Evolutionary conservation across 2,797 vertebrate genomes (phyloP).

Genomic region (Acipenser transmontanus): DNA sequence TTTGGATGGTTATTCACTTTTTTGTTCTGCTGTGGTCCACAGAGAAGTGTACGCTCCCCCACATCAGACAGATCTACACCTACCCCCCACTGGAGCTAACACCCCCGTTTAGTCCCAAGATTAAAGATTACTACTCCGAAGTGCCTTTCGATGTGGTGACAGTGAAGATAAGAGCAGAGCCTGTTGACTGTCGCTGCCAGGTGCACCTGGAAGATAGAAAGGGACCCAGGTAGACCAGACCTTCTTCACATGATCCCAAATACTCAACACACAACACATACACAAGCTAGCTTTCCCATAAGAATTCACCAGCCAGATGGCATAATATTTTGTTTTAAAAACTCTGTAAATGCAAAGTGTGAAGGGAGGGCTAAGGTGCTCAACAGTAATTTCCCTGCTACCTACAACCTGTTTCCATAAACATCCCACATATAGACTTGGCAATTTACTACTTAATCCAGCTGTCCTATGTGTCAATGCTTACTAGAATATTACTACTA

Average conservation of each 20-base stretch:
- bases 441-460: no score
- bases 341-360: no score
- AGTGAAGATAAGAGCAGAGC: constrained; percentile 71
- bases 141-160: constrained; percentile 81
- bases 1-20: not conserved
- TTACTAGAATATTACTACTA: no score
- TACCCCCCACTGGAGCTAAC: constrained; percentile 71
- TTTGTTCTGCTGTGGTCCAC: constrained; percentile 3
- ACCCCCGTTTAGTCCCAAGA: constrained; percentile 73
- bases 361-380: no score
- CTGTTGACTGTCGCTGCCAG: constrained; percentile 58
- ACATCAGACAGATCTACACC: constrained; percentile 77
- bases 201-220: constrained; percentile 71
- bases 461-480: no score
- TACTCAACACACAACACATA: no score
- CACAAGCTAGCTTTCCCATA: no score
- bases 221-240: constrained; percentile 70
- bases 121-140: constrained; percentile 80
- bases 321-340: no score
- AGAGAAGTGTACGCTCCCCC: constrained; percentile 69
- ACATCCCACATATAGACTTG: no score
- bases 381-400: no score
- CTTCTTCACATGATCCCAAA: not conserved
- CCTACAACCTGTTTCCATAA: no score
- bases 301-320: no score